Evolutionary conservation across 2,888 invertebrate species (phyloP).

Genomic region (Argynnis bischoffii): DNA sequence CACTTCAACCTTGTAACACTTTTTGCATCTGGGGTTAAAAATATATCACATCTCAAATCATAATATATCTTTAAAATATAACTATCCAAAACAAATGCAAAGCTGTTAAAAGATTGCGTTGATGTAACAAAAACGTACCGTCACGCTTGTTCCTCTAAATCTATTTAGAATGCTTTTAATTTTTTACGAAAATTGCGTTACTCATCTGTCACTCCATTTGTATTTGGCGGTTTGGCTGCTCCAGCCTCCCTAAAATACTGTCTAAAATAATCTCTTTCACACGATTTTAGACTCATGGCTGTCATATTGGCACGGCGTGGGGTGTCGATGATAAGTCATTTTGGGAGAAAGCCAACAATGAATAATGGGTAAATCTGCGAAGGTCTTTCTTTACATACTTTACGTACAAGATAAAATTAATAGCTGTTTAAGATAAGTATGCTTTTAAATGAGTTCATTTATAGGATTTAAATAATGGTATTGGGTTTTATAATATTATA

Average conservation of each 20-base stretch:
- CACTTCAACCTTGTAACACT: too few relatives aligned
- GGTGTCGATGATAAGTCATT: conserved; percentile 39
- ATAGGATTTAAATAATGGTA: not conserved
- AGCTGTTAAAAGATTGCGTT: not conserved
- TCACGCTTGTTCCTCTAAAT: not conserved
- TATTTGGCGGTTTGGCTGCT: conserved; percentile 1
- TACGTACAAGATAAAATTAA: conserved; percentile 21
- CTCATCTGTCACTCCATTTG: conserved; percentile 4
- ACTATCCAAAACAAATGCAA: too few relatives aligned
- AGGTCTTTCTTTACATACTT: conserved; percentile 32
- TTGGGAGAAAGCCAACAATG: conserved; percentile 38
- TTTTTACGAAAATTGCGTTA: conserved; percentile 1
- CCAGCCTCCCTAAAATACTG: not conserved
- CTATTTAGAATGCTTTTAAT: not conserved
- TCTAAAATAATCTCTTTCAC: conserved; percentile 33
- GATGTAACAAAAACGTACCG: not conserved
- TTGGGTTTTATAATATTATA: not conserved
- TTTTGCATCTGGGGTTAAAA: too few relatives aligned
- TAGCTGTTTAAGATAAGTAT: conserved; percentile 12
- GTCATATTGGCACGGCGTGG: conserved; percentile 34
- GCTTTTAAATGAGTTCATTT: not conserved
- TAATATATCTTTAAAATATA: too few relatives aligned
- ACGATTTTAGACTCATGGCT: conserved; percentile 37
- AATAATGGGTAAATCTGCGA: conserved; percentile 38
- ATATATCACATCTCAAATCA: too few relatives aligned